Base-by-base conservation (phyloP, 2,797 vertebrate genomes). In the Spatula clypeata region DNA sequence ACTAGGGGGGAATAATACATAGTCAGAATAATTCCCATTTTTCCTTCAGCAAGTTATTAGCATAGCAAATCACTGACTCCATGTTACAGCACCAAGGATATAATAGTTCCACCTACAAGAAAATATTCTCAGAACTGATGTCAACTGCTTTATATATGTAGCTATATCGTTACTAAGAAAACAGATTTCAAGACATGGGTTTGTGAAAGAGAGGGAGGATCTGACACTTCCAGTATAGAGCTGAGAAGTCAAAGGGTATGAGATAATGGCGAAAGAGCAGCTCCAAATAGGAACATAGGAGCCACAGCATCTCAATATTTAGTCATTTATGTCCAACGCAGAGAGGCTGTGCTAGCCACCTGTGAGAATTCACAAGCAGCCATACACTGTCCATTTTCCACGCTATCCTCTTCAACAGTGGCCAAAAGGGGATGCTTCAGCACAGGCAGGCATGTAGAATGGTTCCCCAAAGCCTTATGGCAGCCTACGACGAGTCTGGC, bases 111-210 rank as follows among this genome's bases (percentile, higher is more conserved):
- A 93, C 95, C 92, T 95, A 95, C 90, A 80, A 93, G 82, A 51
- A 94, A 94, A 95, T 95, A 97, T 95, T 97, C 94, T 92, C 92
- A 94, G 96, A 80, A 71, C 82, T 96, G 86, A 79, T 94, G 90
- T 90, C 88, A 95, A 53, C 65, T 31, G 36, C 77, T 87, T 70
- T 75, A 34, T 62, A 44, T 53, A 55, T 11, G 29, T 38, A 65
- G 23, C 60, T 40, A 0, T 82, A 51, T 76, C 29, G 11, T 31
- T 66, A 73, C 79, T 36, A 18, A 87, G 81, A 61, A 82, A 93
- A 76, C 67, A 66, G 45, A 86, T 90, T 72, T 76, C 38, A 76
- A 69, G 73, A 51, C n/a, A n/a, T 0, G 18, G 67, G 49, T 64
- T 57, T 79, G 69, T 51, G 34, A 70, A 61, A 69, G 58, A 62